phyloP scores from a whole-genome alignment of 2,888 invertebrate genomes.

The Drosophila antonietae region DNA sequence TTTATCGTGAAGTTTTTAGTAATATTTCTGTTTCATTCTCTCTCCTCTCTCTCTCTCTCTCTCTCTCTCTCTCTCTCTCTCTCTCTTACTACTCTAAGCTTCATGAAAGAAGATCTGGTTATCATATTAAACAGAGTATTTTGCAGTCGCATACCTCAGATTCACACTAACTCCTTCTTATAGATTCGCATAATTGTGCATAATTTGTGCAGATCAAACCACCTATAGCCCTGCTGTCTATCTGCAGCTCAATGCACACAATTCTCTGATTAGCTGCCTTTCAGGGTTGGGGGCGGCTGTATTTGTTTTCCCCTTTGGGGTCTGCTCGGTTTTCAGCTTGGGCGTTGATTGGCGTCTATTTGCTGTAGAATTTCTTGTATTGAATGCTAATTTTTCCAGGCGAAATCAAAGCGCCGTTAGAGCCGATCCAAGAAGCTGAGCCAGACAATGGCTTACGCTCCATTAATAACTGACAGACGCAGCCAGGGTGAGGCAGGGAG shows the following conservation, averaged over 20 bases:
- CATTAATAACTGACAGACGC: conserved; percentile 78
- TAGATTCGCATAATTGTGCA: conserved; percentile 60
- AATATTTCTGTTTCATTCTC: no score
- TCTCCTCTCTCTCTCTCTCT: no score
- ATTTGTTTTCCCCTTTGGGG: conserved; percentile 1
- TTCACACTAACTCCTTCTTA: not conserved
- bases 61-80: no score
- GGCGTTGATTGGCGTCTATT: conserved; percentile 78
- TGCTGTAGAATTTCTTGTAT: conserved; percentile 59
- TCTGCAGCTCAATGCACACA: conserved; percentile 1
- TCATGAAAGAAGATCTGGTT: no score
- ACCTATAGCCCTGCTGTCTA: not conserved
- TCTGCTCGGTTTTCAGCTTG: conserved; percentile 34
- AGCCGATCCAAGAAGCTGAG: conserved; percentile 37
- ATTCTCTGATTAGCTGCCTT: conserved; percentile 20
- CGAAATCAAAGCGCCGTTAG: conserved; percentile 74
- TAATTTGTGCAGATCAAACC: conserved; percentile 52
- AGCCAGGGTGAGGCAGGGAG: not conserved
- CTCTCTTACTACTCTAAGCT: no score
- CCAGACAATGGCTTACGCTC: conserved; percentile 69
- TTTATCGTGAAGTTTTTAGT: no score
- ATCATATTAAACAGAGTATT: conserved; percentile 4
- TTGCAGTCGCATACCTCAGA: not conserved
- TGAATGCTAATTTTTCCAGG: conserved; percentile 81
- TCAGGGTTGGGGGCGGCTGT: conserved; percentile 2